Evolutionary conservation across 2,113 vertebrate species (phyloP), one percentile per base, ranked within the genome.

Genomic region (Bubalus kerabau): DNA sequence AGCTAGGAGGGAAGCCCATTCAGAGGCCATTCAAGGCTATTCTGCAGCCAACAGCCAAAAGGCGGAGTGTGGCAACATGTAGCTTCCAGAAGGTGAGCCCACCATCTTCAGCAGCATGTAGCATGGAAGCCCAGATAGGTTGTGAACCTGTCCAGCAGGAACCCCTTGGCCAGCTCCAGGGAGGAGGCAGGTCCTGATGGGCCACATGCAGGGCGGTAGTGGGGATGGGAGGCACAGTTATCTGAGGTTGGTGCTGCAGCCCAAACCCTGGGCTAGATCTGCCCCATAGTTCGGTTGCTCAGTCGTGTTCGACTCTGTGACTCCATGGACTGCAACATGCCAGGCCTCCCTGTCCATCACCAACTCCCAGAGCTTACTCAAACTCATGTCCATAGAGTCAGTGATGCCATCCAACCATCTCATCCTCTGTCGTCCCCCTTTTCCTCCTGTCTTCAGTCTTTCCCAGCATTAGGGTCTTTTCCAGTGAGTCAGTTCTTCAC

Each of bases 121-220:
- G 36, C 0, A 0, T 19, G 1, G 3, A 23, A 1, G 30, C 32
- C 92, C 36, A 40, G 1, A 5, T 97, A 5, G 91, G 46, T 90
- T 60, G 88, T 32, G 15, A 98, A 91, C 15, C 6, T 3, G 6
- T 96, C 94, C 64, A 98, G 81, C n/a, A 87, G 57, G 9, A 0
- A 24, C 23, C 3, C 6, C 91, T 98, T 95, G 1, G 13, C 48
- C 40, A 11, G 50, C 32, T 50, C 82, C 97, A 99, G 0, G 98
- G 97, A n/a, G 62, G 84, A 98, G 0, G 24, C 16, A 5, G 2
- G 36, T 7, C 36, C 71, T 76, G 98, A 89, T 28, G 93, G 99
- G 7, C 99, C 99, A 98, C 3, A 99, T 99, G 40, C 99, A 99
- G 0, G 99, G 99, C 6, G 24, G 4, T 98, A 2, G 2, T 12